Evolutionary conservation across 1,140 invertebrate genomes (phyloP).

Genomic region (Calosoma granatense): DNA sequence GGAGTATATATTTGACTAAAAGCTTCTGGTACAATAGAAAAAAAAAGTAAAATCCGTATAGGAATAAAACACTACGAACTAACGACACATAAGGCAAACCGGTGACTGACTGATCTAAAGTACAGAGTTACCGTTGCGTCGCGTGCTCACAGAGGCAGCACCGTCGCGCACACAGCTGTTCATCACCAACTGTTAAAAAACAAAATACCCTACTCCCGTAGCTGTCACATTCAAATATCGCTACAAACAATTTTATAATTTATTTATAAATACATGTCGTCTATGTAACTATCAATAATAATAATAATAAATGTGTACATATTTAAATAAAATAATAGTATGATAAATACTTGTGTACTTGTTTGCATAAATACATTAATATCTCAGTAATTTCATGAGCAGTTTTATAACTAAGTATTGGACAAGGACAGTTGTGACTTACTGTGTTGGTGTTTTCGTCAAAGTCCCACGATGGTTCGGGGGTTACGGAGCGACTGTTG

Average conservation of each 20-base stretch:
- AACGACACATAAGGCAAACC: constrained; percentile 16
- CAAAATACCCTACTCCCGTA: not conserved
- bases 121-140: not conserved
- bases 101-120: constrained; percentile 17
- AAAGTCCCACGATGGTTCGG: constrained; percentile 31
- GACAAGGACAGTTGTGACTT: too few species aligned
- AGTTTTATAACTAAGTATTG: too few species aligned
- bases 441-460: constrained; percentile 14
- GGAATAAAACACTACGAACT: not conserved
- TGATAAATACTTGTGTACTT: too few species aligned
- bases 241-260: not conserved
- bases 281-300: not conserved
- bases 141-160: not conserved
- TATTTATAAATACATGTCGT: not conserved
- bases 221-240: not conserved
- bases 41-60: not conserved
- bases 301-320: not conserved
- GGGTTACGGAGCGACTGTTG: constrained; percentile 25
- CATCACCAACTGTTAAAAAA: constrained; percentile 15
- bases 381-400: too few species aligned
- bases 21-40: not conserved
- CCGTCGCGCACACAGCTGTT: constrained; percentile 16
- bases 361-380: not conserved
- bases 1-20: not conserved
- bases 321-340: too few species aligned